Conservation (phyloP, 1,140 invertebrate species). For the Cheumatopsyche charites region DNA sequence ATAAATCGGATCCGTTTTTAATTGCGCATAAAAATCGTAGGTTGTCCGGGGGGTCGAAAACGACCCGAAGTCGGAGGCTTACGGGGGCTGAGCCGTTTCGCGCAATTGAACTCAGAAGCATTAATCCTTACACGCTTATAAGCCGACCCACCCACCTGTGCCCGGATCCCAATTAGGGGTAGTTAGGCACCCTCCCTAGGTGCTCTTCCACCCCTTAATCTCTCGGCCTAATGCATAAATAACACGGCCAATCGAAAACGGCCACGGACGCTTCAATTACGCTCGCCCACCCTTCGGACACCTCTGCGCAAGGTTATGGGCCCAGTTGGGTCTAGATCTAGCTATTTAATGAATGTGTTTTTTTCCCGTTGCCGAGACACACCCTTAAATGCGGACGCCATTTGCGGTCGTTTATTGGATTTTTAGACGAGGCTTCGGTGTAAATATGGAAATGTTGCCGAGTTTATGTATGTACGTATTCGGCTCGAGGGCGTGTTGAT, state of each 20-base stretch:
- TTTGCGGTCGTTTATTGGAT: too few relatives aligned
- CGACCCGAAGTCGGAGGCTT: too few relatives aligned
- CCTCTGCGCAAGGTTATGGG: too few relatives aligned
- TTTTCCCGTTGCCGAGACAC: too few relatives aligned
- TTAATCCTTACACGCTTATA: slow-evolving; percentile 46
- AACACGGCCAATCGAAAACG: slow-evolving; percentile 32
- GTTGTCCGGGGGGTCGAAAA: neutral
- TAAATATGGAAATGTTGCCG: too few relatives aligned
- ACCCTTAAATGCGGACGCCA: too few relatives aligned
- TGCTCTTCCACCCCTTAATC: slow-evolving; percentile 30
- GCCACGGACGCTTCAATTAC: slow-evolving; percentile 22
- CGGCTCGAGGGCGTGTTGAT: too few relatives aligned
- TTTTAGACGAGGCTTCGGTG: too few relatives aligned
- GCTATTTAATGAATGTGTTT: too few relatives aligned
- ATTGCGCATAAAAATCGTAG: neutral
- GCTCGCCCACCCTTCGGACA: neutral
- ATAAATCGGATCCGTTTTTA: slow-evolving; percentile 7
- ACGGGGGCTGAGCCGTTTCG: slow-evolving; percentile 42
- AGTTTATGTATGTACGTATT: too few relatives aligned
- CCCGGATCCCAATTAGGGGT: slow-evolving; percentile 33
- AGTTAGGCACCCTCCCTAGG: slow-evolving; percentile 22
- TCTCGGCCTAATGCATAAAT: slow-evolving; percentile 35
- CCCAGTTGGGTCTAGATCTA: too few relatives aligned
- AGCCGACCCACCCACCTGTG: slow-evolving; percentile 44
- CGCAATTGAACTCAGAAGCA: slow-evolving; percentile 48